These are phyloP conservation scores for Ivindomyrus marchei DNA, from an alignment of 2,113 vertebrate species.

Conservation along the genomic window DNA sequence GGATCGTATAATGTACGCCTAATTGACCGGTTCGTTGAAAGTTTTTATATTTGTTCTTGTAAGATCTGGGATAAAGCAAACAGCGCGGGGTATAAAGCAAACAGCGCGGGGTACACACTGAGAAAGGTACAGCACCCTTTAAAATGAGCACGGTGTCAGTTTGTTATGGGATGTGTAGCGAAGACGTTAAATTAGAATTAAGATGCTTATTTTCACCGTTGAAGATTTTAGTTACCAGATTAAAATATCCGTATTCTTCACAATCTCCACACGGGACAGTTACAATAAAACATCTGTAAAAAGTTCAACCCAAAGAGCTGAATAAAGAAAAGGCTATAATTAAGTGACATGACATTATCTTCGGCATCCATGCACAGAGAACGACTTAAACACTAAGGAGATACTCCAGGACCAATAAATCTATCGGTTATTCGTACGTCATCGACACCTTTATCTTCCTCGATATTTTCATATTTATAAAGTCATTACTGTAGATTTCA, in stretches of 20 bases:
- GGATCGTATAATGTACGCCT: not conserved
- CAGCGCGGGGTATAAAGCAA: not conserved
- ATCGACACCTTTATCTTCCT: not conserved
- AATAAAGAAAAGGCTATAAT: not conserved
- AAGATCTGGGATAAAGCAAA: not conserved
- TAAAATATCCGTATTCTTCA: not conserved
- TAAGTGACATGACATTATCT: no score
- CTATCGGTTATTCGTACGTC: not conserved
- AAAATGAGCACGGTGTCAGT: not conserved
- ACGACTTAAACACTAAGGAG: not conserved
- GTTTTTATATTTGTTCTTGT: not conserved
- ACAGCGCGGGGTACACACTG: not conserved
- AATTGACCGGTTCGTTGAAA: not conserved
- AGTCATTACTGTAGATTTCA: not conserved
- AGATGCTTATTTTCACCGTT: not conserved
- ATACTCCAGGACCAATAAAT: not conserved
- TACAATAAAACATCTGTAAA: not conserved
- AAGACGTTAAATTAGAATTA: not conserved
- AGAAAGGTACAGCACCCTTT: not conserved
- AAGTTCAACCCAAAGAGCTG: not conserved
- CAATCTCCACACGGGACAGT: not conserved
- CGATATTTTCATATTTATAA: not conserved
- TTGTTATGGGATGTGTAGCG: not conserved
- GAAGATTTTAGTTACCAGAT: not conserved
- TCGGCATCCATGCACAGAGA: not conserved